Evolutionary conservation across 2,113 vertebrate genomes (phyloP), one percentile per base, ranked within the genome.

Genomic region (Illadopsis cleaveri): DNA sequence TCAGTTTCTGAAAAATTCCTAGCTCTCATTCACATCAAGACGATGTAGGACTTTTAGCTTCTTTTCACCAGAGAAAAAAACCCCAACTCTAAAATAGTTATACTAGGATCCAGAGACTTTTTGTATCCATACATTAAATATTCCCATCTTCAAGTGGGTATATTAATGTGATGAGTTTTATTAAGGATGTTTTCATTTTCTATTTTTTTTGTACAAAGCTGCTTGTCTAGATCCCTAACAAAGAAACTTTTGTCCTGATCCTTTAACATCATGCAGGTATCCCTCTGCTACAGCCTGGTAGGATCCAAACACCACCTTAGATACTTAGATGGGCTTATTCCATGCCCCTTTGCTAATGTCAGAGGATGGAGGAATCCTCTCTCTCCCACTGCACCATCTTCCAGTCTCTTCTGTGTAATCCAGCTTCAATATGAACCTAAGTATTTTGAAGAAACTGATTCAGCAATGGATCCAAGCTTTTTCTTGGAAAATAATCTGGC

Each of bases 401-500:
- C 44, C 80, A 92, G 60, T 24, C 37, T 86, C 62, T 78, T 89
- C 80, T 89, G 76, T 38, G 60, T 60, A 71, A 87, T 79, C 37
- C 61, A 96, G 56, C 60, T 65, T 62, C 76, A 80, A 47, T 64
- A 70, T 18, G 60, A 94, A 30, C 16, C 45, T 75, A 80, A 44
- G 58, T 19, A 80, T 92, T 82, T 83, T 95, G 86, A 96, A 96
- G 77, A 69, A 94, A 94, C 16, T 61, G 44, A 86, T 93, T 90
- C 44, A 95, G 66, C 69, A 86, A 15, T 56, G 92, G 69, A 93
- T 82, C 75, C 69, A 91, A 93, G 72, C 38, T 93, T 92, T 95
- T 96, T 94, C 96, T 91, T 94, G 93, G 94, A 96, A 96, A 92
- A 94, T 95, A 88, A 90, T 51, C 42, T 64, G 75, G 88, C 89